Percentiles rank a stretch among this genome's conserved stretches.
These are phyloP conservation scores for Jaculus jaculus DNA, from an alignment of 2,113 vertebrate genomes.

Conservation along the genomic window DNA sequence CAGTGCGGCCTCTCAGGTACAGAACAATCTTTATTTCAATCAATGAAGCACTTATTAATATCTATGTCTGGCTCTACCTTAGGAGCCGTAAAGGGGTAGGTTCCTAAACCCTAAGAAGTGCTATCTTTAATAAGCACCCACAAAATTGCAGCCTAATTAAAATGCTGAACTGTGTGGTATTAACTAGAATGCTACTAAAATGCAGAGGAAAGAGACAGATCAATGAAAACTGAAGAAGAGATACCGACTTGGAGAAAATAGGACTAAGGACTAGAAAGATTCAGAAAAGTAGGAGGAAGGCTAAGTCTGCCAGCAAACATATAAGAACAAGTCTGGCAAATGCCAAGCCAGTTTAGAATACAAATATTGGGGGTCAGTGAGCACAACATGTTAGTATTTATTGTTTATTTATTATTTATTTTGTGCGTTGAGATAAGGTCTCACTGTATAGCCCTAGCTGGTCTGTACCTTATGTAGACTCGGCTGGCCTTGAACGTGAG, in stretches of 20 bases:
- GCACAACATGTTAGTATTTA: background rate
- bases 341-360: background rate
- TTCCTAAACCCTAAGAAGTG: conserved; percentile 19
- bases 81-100: background rate
- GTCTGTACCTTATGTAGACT: background rate
- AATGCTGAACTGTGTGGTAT: background rate
- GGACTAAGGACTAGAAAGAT: conserved; percentile 46
- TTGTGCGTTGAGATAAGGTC: background rate
- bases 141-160: conserved; percentile 3
- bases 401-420: background rate
- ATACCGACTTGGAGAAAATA: background rate
- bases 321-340: background rate
- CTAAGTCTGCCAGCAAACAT: background rate
- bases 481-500: background rate
- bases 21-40: conserved; percentile 52
- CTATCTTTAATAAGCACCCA: background rate
- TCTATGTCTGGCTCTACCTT: background rate
- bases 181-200: background rate
- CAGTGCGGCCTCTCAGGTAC: conserved; percentile 28
- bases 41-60: background rate
- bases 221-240: background rate
- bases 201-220: conserved; percentile 1
- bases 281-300: conserved; percentile 29
- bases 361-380: background rate
- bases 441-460: background rate